A percentile compares a stretch with the other conserved stretches of the same genome.
phyloP scores from a whole-genome alignment of 1,140 invertebrate genomes.

The Ectropis grisescens region DNA sequence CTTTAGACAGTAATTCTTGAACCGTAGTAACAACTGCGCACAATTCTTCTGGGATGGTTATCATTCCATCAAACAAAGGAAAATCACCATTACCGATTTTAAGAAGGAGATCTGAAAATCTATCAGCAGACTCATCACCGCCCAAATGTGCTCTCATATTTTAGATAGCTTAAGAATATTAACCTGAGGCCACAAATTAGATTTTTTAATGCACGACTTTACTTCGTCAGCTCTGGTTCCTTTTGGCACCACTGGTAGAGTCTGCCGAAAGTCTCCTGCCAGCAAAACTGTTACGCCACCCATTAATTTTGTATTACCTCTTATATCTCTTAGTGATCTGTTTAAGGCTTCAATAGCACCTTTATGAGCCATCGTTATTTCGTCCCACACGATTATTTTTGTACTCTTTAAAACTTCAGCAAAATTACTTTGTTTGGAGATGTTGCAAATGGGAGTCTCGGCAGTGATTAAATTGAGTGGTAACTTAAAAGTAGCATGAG shows the following conservation, averaged over 20 bases:
- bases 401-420: conserved; percentile 17
- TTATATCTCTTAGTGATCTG: conserved; percentile 12
- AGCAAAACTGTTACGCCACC: conserved; percentile 37
- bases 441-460: conserved; percentile 29
- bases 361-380: conserved; percentile 55
- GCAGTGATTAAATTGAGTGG: conserved; percentile 1
- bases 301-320: conserved; percentile 8
- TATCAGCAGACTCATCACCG: too few relatives aligned
- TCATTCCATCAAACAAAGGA: too few relatives aligned
- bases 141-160: too few relatives aligned
- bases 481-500: neutral
- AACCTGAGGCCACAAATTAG: conserved; percentile 28
- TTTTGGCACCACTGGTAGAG: conserved; percentile 50
- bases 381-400: conserved; percentile 42
- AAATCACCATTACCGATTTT: too few relatives aligned
- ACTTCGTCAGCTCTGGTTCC: conserved; percentile 50
- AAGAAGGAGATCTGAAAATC: too few relatives aligned
- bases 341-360: conserved; percentile 11
- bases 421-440: conserved; percentile 27
- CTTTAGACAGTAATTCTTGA: too few relatives aligned
- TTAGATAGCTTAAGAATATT: too few relatives aligned
- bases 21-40: too few relatives aligned
- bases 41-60: too few relatives aligned
- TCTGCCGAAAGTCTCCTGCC: conserved; percentile 68
- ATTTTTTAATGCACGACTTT: conserved; percentile 57